Evolutionary conservation across 2,113 vertebrate genomes (phyloP), one percentile per base, ranked within the genome.

Genomic region (Cromileptes altivelis): DNA sequence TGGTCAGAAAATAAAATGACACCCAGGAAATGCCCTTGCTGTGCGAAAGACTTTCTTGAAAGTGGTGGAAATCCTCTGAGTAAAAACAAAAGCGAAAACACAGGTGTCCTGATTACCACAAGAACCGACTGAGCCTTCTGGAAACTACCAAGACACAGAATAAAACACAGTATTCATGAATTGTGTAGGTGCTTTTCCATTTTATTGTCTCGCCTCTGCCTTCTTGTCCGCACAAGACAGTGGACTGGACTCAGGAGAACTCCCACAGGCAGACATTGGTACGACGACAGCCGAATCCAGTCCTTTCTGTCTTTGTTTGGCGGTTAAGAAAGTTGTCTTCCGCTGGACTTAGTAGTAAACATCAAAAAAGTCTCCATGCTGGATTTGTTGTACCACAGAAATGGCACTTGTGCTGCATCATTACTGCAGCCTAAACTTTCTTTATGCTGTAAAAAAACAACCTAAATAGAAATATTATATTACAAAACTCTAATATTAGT

Each of bases 381-480:
- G 23, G 47, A 49, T 71, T 55, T 62, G 23, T 55, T 55, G 47
- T 3, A 58, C 23, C 60, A 78, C n/a, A 78, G 37, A 82, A 79
- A 63, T 75, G 61, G 55, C 78, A 70, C 37, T 1, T 55, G 47
- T 55, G 37, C 75, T 58, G 56, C 47, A 77, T 23, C 4, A 33
- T 58, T 33, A 76, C 19, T 72, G 74, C 45, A 61, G 73, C 47
- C 11, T 47, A 37, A 30, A 45, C 11, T 9, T 45, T 75, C 13
- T 71, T 79, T 40, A 74, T 70, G 19, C 4, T 62, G 58, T 88
- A 68, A 82, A 78, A 74, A 75, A 78, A 63, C 17, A 6, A 37
- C 8, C 75, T 78, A 76, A 61, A 75, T 71, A 83, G 19, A 85
- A 86, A 78, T 75, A 75, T 79, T 55, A 87, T 81, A 15, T 77